Conservation (phyloP, 2,797 vertebrate genomes). For the Protosalanx chinensis region DNA sequence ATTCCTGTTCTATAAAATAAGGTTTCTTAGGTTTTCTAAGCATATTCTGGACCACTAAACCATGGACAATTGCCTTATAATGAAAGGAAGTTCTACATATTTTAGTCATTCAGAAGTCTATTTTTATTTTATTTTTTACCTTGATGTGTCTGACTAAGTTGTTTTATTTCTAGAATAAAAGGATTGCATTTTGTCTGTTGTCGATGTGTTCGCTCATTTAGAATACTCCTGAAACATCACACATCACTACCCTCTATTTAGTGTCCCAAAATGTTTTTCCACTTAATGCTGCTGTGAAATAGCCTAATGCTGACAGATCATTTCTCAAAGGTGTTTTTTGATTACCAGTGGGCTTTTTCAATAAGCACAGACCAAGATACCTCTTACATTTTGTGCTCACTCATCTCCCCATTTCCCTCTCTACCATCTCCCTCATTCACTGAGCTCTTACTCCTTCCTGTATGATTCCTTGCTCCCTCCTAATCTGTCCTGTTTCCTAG, state of each 20-base stretch:
- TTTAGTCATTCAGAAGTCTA: not conserved
- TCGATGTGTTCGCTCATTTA: not conserved
- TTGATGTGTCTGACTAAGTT: not conserved
- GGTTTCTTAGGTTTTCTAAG: not conserved
- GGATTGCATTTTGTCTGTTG: not conserved
- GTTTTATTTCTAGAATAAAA: slow-evolving; percentile 20
- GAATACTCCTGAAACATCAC: no score
- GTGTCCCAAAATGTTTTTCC: no score
- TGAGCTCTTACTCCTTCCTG: not conserved
- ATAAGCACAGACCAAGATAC: no score
- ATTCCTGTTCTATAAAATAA: no score
- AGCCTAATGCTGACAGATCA: no score
- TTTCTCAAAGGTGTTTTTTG: no score
- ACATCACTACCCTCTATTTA: not conserved
- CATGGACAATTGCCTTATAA: not conserved
- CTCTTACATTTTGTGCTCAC: not conserved
- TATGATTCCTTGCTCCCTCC: not conserved
- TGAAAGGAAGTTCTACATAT: no score
- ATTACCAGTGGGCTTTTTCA: no score
- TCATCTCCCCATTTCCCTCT: not conserved
- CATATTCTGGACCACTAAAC: slow-evolving; percentile 1
- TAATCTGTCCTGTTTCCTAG: no score
- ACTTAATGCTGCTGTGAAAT: no score
- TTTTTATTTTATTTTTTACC: not conserved
- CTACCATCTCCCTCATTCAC: not conserved